Evolutionary conservation across 2,888 invertebrate genomes (phyloP), one percentile per base, ranked within the genome.

Genomic region (Thera britannica): DNA sequence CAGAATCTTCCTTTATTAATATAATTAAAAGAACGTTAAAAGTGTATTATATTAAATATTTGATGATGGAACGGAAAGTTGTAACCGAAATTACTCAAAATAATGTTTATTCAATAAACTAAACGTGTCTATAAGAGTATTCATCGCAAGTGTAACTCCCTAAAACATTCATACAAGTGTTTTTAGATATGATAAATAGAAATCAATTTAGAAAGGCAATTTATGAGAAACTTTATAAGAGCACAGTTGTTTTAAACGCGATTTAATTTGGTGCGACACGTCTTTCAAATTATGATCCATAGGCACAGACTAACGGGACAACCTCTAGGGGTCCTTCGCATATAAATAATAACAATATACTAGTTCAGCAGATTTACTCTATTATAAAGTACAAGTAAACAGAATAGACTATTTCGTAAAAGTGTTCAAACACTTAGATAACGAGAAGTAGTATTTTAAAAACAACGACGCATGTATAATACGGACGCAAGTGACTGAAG

Each of bases 111-210:
- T 75, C 59, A 77, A 72, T 68, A 65, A 74, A 69, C 71, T 63
- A 63, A 58, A 63, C 71, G 68, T 74, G 68, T 68, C 61, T 72
- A 55, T 64, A 73, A 73, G 73, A 77, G 73, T 73, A 71, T 72
- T 65, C 65, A 75, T 51, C 71, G 72, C 83, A 79, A 79, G 49
- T 72, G 82, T 82, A 81, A 83, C 80, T 83, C 83, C 83, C 72
- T 67, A 67, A 62, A 52, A 54, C 58, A 54, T 23, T 23, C 51
- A 58, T 57, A 55, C 44, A 62, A 62, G 49, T 8, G 46, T 55
- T 55, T 59, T 35, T 55, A 56, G 51, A 59, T 52, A 36, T 59
- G 51, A 59, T 52, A 36, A 62, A 51, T 62, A 62, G 23, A 66
- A 4, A 52, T 57, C 51, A 46, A 46, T 46, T 52, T 52, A 52